Base-by-base conservation (phyloP, 2,888 invertebrate genomes). In the Amphimallon solstitiale region DNA sequence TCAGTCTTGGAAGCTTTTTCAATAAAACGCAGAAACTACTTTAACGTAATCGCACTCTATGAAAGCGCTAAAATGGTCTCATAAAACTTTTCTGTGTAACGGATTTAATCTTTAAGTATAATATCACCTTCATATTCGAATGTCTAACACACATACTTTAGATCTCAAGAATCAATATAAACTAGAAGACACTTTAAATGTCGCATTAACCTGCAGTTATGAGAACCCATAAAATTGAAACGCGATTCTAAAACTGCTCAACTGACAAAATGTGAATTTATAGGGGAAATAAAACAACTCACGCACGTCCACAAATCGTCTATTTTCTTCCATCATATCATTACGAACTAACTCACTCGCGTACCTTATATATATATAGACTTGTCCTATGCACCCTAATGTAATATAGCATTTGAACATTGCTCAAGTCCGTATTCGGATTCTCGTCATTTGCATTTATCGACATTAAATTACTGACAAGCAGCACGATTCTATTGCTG, bases 221-320 rank as follows among this genome's bases (percentile, higher is more conserved):
- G 56, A 56, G 43, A 17, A 14, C 40, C 21, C 56, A 56, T 56
- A 56, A 54, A 56, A 40, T 29, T 12, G 56, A 56, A 56, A 56
- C 40, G 56, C 56, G 56, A 40, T 56, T 56, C 56, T 56, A 56
- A n/a, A 56, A 56, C 56, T 56, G 56, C 29, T 40, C 23, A 56
- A 40, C 56, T 40, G 56, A 56, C 56, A 56, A 56, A 56, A 56
- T 21, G 23, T 14, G 40, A 40, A 56, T 56, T 56, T 56, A 56
- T 56, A 56, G 12, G 40, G 23, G 56, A 56, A 56, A 56, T 56
- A 56, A 52, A 56, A 40, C 56, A 56, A 40, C 56, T 40, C 56
- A 56, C 56, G 56, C 38, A 40, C 56, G 40, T 56, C 40, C 21
- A 56, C 56, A 14, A 40, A 23, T 29, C 56, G 23, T 56, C 43